Evolutionary conservation across 2,113 vertebrate genomes (phyloP).

Genomic region (Chinchilla lanigera): DNA sequence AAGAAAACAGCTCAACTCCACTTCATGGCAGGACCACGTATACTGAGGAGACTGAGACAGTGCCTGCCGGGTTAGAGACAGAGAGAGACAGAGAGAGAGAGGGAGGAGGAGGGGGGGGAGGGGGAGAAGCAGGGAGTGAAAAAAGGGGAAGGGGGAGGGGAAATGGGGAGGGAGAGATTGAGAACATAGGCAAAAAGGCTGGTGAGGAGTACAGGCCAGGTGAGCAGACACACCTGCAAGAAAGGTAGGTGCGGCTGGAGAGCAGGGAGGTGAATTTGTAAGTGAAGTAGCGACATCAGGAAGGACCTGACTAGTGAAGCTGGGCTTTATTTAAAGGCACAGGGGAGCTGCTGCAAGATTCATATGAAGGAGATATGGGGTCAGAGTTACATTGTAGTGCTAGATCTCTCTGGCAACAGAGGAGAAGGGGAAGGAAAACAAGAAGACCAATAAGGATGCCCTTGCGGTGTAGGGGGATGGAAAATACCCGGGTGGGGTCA

Average conservation of each 20-base stretch:
- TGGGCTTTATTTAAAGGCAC: not conserved
- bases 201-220: rapidly evolving
- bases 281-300: not conserved
- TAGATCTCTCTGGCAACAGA: not conserved
- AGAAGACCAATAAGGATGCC: not conserved
- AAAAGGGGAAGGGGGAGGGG: too few relatives aligned
- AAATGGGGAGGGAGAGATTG: not conserved
- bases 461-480: not conserved
- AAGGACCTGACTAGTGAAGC: not conserved
- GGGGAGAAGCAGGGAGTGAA: not conserved
- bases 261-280: not conserved
- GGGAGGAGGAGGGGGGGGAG: not conserved
- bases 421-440: not conserved
- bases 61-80: too few relatives aligned
- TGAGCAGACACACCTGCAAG: not conserved
- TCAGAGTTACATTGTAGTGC: not conserved
- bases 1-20: not conserved
- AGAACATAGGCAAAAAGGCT: not conserved
- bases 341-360: not conserved
- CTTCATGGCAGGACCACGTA: not conserved
- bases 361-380: not conserved
- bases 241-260: not conserved
- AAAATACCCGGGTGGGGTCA: not conserved
- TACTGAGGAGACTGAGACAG: not conserved
- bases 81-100: not conserved